These are phyloP conservation scores for Neolamprologus toae DNA, from an alignment of 2,113 vertebrate species.

Conservation along the genomic window DNA sequence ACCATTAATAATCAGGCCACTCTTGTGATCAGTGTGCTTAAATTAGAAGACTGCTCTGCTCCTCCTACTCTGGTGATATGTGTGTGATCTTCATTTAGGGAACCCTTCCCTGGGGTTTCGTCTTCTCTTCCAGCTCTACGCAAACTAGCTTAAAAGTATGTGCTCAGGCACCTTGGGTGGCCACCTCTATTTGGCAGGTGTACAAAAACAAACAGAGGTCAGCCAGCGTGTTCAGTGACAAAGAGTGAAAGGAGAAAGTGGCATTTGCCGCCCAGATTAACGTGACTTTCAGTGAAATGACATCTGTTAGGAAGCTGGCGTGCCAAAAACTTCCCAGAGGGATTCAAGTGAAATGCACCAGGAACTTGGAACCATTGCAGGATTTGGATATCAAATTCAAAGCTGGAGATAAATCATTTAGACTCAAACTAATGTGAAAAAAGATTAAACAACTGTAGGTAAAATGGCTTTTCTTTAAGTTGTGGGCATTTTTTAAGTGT, in stretches of 20 bases:
- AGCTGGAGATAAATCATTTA: background rate
- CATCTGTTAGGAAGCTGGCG: background rate
- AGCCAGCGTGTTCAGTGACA: background rate
- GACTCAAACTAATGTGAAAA: background rate
- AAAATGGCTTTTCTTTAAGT: background rate
- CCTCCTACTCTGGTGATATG: background rate
- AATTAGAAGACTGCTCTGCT: background rate
- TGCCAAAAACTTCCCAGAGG: background rate
- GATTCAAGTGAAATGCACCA: background rate
- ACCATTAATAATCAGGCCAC: constrained; percentile 1
- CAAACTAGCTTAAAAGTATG: background rate
- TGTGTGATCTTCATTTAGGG: background rate
- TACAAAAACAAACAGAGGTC: background rate
- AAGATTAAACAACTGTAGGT: background rate
- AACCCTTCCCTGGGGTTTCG: background rate
- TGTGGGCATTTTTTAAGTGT: background rate
- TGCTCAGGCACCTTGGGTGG: background rate
- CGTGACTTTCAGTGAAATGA: background rate
- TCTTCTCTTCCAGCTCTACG: background rate
- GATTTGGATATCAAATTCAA: background rate
- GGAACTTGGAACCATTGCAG: background rate
- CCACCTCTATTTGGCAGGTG: background rate
- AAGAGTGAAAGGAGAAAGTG: background rate
- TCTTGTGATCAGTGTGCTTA: background rate
- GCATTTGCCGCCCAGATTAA: background rate